phyloP scores from a whole-genome alignment of 2,888 invertebrate species.

The Drosophila prostipennis region DNA sequence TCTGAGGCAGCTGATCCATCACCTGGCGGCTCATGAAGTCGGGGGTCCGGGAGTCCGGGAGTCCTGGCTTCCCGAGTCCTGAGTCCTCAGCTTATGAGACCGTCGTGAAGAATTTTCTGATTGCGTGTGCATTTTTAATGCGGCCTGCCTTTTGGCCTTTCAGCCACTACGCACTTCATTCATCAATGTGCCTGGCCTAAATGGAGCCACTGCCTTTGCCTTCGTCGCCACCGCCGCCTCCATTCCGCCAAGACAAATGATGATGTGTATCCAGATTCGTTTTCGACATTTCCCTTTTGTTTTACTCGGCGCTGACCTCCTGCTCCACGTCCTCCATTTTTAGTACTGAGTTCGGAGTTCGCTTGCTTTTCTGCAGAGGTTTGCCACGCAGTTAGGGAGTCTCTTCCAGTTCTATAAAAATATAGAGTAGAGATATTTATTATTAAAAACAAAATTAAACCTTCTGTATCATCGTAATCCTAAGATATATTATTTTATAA shows the following conservation, averaged over 20 bases:
- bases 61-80: constrained; percentile 6
- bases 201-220: constrained; percentile 13
- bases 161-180: constrained; percentile 69
- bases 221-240: constrained; percentile 4
- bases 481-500: no score
- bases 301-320: constrained; percentile 31
- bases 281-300: constrained; percentile 32
- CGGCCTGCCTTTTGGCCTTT: constrained; percentile 50
- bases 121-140: constrained; percentile 79
- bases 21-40: constrained; percentile 43
- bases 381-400: neutral
- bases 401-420: no score
- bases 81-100: constrained; percentile 38
- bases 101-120: constrained; percentile 68
- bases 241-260: constrained; percentile 66
- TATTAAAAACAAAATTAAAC: neutral
- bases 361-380: no score
- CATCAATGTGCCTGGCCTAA: constrained; percentile 68
- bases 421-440: neutral
- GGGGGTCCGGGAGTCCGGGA: constrained; percentile 2
- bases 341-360: neutral
- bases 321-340: constrained; percentile 6
- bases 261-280: constrained; percentile 58
- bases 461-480: no score
- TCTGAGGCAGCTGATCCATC: constrained; percentile 69